phyloP scores from a whole-genome alignment of 2,888 invertebrate genomes.

The Platynereis dumerilii region DNA sequence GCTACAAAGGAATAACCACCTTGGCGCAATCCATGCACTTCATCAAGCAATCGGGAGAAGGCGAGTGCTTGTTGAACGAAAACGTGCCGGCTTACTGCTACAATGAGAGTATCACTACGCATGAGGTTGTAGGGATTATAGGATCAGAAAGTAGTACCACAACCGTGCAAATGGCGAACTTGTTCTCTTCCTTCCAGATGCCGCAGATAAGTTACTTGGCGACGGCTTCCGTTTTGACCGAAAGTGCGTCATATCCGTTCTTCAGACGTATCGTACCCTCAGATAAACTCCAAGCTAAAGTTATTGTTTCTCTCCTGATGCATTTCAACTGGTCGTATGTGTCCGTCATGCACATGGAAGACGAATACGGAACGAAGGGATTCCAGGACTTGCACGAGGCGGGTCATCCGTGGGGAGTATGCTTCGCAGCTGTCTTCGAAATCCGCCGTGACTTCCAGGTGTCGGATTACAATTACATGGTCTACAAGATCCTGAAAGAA shows the following conservation, averaged over 20 bases:
- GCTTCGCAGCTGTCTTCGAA: conserved; percentile 32
- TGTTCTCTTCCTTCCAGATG: conserved; percentile 38
- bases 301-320: conserved; percentile 36
- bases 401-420: conserved; percentile 22
- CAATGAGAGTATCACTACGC: conserved; percentile 14
- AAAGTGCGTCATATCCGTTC: conserved; percentile 36
- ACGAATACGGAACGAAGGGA: conserved; percentile 35
- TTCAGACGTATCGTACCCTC: conserved; percentile 41
- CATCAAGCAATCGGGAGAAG: conserved; percentile 11
- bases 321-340: conserved; percentile 42
- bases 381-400: conserved; percentile 24
- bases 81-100: not conserved
- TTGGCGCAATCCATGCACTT: conserved; percentile 30
- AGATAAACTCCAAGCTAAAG: conserved; percentile 37
- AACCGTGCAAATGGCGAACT: conserved; percentile 38
- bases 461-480: not conserved
- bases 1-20: conserved; percentile 41
- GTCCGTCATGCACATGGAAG: conserved; percentile 38
- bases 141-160: conserved; percentile 40
- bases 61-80: not conserved
- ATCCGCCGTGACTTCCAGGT: conserved; percentile 26
- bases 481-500: not conserved
- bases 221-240: conserved; percentile 36
- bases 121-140: conserved; percentile 39
- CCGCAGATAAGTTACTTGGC: conserved; percentile 43